Base-by-base conservation (phyloP, 2,113 vertebrate genomes). In the Falcunculus frontatus region DNA sequence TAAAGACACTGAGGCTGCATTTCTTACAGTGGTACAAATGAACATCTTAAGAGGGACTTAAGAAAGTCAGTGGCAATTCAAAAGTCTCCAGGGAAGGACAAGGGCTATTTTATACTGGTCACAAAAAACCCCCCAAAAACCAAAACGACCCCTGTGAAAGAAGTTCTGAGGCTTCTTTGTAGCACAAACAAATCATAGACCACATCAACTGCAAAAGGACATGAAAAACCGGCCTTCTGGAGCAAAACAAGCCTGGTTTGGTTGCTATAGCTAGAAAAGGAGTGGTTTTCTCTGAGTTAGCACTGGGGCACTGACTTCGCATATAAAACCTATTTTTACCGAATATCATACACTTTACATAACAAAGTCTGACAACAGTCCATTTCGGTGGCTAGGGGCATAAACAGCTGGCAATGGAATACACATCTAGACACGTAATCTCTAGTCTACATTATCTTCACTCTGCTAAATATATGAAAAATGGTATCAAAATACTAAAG, bases 341-440 rank as follows among this genome's bases (percentile, higher is more conserved):
- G 2, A 42, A 11, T 70, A 93, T 25, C 10, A 1, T 37, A 70
- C 55, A 56, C 37, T 95, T 89, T 53, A 91, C 42, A 13, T 77
- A 92, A 91, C 42, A n/a, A 93, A 83, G 44, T 81, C 86, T 89
- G 86, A 95, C 74, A 96, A 92, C 30, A 73, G 91, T 74, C 37
- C 74, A 69, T 68, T 84, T 87, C 81, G 73, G 74, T 91, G 84
- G 91, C 89, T 78, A 70, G 52, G 16, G 89, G 80, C 94, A 94
- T 80, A 96, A 96, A 91, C 60, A 96, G 35, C 57, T 84, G 79
- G 64, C 73, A 80, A 75, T 15, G n/a, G 18, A 80, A 35, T 42
- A 72, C 3, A 1, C 27, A 78, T 77, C 80, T 67, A 92, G 83
- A 80, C 65, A 49, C 0, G 1, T 55, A 90, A 93, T 93, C 19